Evolutionary conservation across 2,797 vertebrate species (phyloP).

Genomic region (Dicrostonyx torquatus): DNA sequence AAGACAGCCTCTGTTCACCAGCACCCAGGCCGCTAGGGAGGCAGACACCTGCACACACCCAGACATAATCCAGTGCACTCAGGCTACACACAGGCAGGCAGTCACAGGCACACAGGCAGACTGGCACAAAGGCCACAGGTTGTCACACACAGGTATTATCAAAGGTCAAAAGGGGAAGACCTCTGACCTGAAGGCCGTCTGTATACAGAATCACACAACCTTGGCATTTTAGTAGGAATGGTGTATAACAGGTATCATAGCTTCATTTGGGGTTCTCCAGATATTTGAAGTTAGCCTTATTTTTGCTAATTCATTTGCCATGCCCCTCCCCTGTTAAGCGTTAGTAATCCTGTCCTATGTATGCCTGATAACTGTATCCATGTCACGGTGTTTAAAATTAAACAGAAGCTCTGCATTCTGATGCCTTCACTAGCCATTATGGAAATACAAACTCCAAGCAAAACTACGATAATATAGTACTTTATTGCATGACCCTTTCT

Average conservation of each 20-base stretch:
- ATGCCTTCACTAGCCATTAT: neutral
- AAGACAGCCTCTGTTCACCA: neutral
- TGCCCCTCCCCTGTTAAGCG: neutral
- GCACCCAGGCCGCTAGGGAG: neutral
- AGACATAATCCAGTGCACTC: neutral
- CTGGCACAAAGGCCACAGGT: neutral
- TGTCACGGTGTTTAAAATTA: neutral
- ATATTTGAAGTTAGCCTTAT: neutral
- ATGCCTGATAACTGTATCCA: neutral
- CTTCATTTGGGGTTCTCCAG: neutral
- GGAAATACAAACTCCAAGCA: neutral
- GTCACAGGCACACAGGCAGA: neutral
- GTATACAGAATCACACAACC: neutral
- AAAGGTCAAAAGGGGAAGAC: neutral
- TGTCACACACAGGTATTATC: neutral
- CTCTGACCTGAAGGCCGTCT: neutral
- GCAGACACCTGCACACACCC: neutral
- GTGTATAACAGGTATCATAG: neutral
- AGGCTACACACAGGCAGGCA: neutral
- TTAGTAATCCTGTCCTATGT: neutral
- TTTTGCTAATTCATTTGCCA: neutral
- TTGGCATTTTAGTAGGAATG: neutral
- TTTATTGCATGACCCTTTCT: neutral
- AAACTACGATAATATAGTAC: neutral
- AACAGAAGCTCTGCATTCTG: neutral